Percentiles rank a stretch among this genome's conserved stretches.
phyloP scores from a whole-genome alignment of 2,797 vertebrate genomes.

The Ctenopoma kingsleyae region DNA sequence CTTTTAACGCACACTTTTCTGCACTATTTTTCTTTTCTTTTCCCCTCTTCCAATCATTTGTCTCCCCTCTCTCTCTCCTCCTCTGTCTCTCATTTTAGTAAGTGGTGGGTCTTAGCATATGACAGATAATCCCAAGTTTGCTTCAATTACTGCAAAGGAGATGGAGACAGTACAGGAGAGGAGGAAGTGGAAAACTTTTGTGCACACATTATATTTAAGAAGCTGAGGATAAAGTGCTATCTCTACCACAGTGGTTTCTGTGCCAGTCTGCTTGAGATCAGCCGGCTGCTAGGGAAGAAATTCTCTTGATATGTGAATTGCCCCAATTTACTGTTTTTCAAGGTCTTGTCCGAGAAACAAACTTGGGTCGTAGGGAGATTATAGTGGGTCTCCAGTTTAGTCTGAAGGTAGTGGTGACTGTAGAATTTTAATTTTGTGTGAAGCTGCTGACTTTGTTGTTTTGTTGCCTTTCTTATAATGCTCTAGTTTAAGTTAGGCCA shows the following conservation, averaged over 20 bases:
- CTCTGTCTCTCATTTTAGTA: conserved; percentile 89
- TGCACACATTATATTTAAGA: conserved; percentile 91
- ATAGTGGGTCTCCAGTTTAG: conserved; percentile 63
- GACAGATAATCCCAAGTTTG: conserved; percentile 98
- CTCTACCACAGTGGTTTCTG: conserved; percentile 83
- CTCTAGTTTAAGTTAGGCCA: conserved; percentile 23
- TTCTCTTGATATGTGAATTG: conserved; percentile 71
- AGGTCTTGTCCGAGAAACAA: conserved; percentile 69
- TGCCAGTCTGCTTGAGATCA: conserved; percentile 69
- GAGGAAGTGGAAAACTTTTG: conserved; percentile 85
- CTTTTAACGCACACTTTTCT: conserved; percentile 70
- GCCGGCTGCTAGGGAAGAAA: conserved; percentile 59
- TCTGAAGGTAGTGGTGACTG: conserved; percentile 39
- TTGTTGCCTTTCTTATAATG: conserved; percentile 27
- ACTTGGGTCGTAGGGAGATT: conserved; percentile 64
- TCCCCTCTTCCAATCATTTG: conserved; percentile 64
- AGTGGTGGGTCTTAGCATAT: conserved; percentile 95
- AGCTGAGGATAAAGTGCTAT: conserved; percentile 85
- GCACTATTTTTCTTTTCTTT: conserved; percentile 64
- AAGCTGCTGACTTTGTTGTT: conserved; percentile 54
- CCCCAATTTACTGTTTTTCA: conserved; percentile 72
- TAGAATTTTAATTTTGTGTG: conserved; percentile 32
- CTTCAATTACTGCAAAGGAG: conserved; percentile 90
- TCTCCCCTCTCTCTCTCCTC: conserved; percentile 53
- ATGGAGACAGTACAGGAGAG: conserved; percentile 80